phyloP scores from a whole-genome alignment of 2,113 vertebrate species.

The Oncorhynchus keta region DNA sequence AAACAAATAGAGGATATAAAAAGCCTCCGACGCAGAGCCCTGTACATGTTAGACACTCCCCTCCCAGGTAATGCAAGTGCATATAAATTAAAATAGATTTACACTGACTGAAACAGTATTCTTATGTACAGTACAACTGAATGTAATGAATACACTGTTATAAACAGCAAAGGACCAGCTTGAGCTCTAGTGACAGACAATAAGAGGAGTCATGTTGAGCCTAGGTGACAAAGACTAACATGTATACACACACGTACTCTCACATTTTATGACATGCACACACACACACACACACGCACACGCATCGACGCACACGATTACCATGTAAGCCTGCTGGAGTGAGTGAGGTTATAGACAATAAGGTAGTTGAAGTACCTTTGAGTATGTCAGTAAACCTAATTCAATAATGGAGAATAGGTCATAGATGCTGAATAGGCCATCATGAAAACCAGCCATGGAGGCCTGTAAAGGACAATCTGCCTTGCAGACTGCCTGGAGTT shows the following conservation, averaged over 20 bases:
- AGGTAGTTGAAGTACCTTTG: slow-evolving; percentile 64
- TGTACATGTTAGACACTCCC: slow-evolving; percentile 90
- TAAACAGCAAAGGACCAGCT: slow-evolving; percentile 95
- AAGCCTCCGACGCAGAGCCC: slow-evolving; percentile 91
- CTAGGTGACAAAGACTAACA: slow-evolving; percentile 40
- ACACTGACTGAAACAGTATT: slow-evolving; percentile 92
- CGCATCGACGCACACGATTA: slow-evolving; percentile 28
- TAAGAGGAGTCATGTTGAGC: slow-evolving; percentile 70
- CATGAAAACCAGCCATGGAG: slow-evolving; percentile 16
- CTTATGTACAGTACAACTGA: slow-evolving; percentile 95
- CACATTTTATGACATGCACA: slow-evolving; percentile 10
- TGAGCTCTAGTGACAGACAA: slow-evolving; percentile 86
- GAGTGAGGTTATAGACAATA: slow-evolving; percentile 25
- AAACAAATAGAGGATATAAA: slow-evolving; percentile 73
- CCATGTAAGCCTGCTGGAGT: slow-evolving; percentile 50
- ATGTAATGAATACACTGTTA: slow-evolving; percentile 99
- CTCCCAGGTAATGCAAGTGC: slow-evolving; percentile 91
- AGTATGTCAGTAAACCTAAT: slow-evolving; percentile 57
- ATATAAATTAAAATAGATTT: slow-evolving; percentile 99
- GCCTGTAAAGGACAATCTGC: background rate
- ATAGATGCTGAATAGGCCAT: slow-evolving; percentile 1
- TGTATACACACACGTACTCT: slow-evolving; percentile 34
- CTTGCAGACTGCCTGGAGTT: background rate
- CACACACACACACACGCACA: slow-evolving; percentile 22
- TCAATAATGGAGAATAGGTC: slow-evolving; percentile 21